Base-by-base conservation (phyloP, 1,140 invertebrate species). In the Cydia strobilella region DNA sequence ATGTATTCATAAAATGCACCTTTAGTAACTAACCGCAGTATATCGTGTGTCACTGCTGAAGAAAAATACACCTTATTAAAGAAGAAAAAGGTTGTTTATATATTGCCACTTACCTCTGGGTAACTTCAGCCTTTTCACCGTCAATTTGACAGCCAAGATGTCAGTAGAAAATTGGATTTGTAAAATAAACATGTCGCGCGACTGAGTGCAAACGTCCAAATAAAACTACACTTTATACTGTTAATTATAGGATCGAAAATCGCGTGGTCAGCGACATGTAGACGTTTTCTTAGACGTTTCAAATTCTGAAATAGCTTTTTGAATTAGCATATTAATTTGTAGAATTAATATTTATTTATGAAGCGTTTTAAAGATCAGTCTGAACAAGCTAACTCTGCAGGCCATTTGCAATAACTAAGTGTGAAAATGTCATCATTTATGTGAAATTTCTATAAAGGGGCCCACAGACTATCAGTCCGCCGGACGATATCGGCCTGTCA, bases 151-250 rank as follows among this genome's bases (percentile, higher is more conserved):
- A 86, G 85, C 85, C 84, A 80, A 82, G 79, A 82, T 84, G 85
- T 86, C 85, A 84, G 85, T 69, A 79, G 79, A 80, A 85, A 86
- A 86, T 86, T 85, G 83, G 82, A 86, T 85, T 82, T 84, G 81
- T 80, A 85, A 86, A 79, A 85, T 86, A 86, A 86, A 86, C 82
- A 84, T 77, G 80, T 77, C 78, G 65, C 74, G n/a, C n/a, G n/a
- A 81, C 73, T 82, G 23, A 75, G 18, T 76, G 62, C 74, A 76
- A 20, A 25, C 45, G n/a, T 69, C 31, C 35, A 69, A 35, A 69
- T 15, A 69, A 39, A 42, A 69, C 18, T 69, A 18, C 5, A 20
- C 65, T 69, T 69, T 35, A 35, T 39, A n/a, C n/a, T 6, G 7
- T 23, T 59, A 1, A 12, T 59, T 59, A 10, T 4, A 59, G 2